A percentile compares a stretch with the other conserved stretches of the same genome.
Conservation (phyloP, 1,140 invertebrate genomes). For the Ceratosolen fusciceps region DNA sequence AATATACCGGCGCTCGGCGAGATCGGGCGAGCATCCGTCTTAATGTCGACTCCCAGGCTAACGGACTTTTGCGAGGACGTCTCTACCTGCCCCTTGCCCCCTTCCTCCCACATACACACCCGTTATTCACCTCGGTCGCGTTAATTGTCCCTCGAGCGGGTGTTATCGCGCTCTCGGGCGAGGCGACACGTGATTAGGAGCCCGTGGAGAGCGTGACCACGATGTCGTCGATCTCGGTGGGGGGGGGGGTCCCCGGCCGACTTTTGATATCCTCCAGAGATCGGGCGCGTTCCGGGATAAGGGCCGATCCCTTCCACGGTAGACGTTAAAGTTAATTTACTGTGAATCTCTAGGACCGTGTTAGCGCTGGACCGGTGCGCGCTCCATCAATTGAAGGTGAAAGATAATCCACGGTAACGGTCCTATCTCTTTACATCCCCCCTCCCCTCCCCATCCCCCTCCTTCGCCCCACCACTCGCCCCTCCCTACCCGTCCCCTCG, state of each 20-base stretch:
- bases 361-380: neutral
- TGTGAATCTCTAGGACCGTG: neutral
- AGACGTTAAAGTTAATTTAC: conserved; percentile 1
- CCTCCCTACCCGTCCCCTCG: neutral
- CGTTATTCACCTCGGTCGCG: too few species aligned
- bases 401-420: neutral
- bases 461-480: neutral
- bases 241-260: neutral
- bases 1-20: too few species aligned
- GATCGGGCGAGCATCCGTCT: neutral
- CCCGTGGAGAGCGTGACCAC: neutral
- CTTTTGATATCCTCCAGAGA: conserved; percentile 25
- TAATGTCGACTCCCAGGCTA: neutral
- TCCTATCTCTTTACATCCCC: neutral
- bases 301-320: neutral
- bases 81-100: neutral
- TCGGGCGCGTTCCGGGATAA: neutral
- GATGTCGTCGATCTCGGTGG: neutral
- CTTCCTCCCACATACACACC: neutral
- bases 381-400: conserved; percentile 16
- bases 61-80: neutral
- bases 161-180: conserved; percentile 5
- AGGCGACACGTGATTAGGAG: neutral
- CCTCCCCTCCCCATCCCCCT: neutral
- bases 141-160: neutral